These are phyloP conservation scores for Patella ulyssiponensis DNA, from an alignment of 2,888 invertebrate genomes.

Conservation along the genomic window DNA sequence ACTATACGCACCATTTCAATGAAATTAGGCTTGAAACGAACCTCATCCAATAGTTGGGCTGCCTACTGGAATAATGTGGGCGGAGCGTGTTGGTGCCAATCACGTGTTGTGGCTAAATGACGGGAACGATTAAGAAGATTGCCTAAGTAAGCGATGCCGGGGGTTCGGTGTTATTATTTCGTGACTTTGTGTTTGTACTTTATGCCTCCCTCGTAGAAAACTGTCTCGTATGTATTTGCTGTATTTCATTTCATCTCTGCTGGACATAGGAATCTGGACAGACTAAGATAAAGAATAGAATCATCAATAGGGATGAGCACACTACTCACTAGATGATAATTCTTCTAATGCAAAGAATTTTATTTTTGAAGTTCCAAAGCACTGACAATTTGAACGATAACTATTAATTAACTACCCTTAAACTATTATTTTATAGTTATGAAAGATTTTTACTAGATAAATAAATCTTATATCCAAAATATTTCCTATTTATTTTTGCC, in stretches of 20 bases:
- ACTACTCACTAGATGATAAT: too few species aligned
- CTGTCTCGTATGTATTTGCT: not conserved
- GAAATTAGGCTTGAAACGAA: conserved; percentile 26
- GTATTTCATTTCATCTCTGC: conserved; percentile 11
- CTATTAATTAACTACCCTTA: too few species aligned
- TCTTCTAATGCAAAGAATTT: too few species aligned
- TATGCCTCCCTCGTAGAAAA: conserved; percentile 7
- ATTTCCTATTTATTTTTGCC: too few species aligned
- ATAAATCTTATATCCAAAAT: too few species aligned
- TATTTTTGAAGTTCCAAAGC: too few species aligned
- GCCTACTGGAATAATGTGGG: conserved; percentile 14
- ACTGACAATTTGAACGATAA: too few species aligned
- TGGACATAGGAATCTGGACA: conserved; percentile 1
- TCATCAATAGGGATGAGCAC: too few species aligned
- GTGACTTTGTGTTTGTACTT: conserved; percentile 11
- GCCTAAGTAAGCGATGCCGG: conserved; percentile 5
- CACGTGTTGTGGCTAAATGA: conserved; percentile 1
- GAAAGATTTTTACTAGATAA: too few species aligned
- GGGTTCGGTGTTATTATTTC: conserved; percentile 5
- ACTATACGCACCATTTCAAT: conserved; percentile 28
- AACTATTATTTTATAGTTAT: too few species aligned
- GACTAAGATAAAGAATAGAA: not conserved
- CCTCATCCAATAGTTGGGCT: conserved; percentile 1
- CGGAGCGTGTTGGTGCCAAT: conserved; percentile 3
- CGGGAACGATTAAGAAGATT: conserved; percentile 5